Base-by-base conservation (phyloP, 2,888 invertebrate species). In the Brachypterus glaber region DNA sequence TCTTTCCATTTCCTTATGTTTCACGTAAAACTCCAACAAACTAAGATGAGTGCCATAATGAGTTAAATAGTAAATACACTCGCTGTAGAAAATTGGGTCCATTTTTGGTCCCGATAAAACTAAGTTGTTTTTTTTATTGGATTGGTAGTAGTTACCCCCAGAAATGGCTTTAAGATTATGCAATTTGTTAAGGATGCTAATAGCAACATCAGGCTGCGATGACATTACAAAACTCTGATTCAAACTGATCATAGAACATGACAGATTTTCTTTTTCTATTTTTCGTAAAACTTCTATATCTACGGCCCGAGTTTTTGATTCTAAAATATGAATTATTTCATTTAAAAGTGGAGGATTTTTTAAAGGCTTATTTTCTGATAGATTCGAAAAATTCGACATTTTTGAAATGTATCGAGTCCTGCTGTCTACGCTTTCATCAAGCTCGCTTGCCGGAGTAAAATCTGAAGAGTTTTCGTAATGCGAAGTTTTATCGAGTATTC, bases 11-110 rank as follows among this genome's bases (percentile, higher is more conserved):
- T 79, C 78, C 9, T 79, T 76, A 48, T 87, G 80, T 40, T 77
- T 77, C 49, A 87, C 71, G 48, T 81, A 79, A 58, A 90, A 91
- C 40, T 77, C 75, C 35, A 90, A 71, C 37, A 85, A 74, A 7
- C 81, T 79, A 1, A 74, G 67, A 53, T 81, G 79, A 2, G 80
- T 82, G 1, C 89, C 91, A 54, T 90, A 92, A 41, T 76, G 79
- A 2, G 74, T 71, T 2, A 92, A 67, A 62, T 92, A 93, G 60
- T 81, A 86, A 2, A 87, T 62, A 51, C 86, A 87, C 64, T 92
- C 91, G 42, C 80, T 76, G 51, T 81, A 81, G 47, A 76, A 74
- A 46, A 74, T 69, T 0, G 74, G 70, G 40, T 76, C 73, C 1
- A 76, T 47, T 27, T 27, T 27, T 5, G 21, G 46, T 47, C 2